Conservation (phyloP, 2,888 invertebrate species). For the Lasioglossum marginatum region DNA sequence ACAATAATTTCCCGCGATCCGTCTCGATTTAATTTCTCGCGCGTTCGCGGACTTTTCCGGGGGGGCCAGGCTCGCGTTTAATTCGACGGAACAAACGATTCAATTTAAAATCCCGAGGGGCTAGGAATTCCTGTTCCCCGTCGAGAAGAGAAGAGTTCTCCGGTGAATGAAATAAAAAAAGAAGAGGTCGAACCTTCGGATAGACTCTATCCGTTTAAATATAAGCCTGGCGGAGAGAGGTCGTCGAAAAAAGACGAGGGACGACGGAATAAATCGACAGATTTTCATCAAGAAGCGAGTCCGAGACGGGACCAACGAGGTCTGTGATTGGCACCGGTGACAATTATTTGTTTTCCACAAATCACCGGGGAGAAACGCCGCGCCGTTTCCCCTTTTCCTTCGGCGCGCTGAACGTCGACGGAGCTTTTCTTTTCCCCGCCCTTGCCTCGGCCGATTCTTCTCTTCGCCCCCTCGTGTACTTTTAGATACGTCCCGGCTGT, state of each 20-base stretch:
- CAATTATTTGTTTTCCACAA: slow-evolving; percentile 80
- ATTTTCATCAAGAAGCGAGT: slow-evolving; percentile 70
- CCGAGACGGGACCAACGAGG: slow-evolving; percentile 68
- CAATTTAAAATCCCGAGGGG: slow-evolving; percentile 50
- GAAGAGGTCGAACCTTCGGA: slow-evolving; percentile 10
- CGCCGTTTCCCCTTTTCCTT: slow-evolving; percentile 41
- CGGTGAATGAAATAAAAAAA: not conserved
- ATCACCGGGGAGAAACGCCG: slow-evolving; percentile 64
- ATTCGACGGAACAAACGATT: slow-evolving; percentile 47
- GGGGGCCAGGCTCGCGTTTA: slow-evolving; percentile 4
- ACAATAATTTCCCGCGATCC: not conserved
- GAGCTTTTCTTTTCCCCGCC: slow-evolving; percentile 5
- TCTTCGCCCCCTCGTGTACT: not conserved
- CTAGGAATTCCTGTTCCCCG: slow-evolving; percentile 24
- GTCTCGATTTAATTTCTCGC: slow-evolving; percentile 17
- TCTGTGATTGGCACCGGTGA: slow-evolving; percentile 77
- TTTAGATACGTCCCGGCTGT: slow-evolving; percentile 39
- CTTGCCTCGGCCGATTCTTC: not conserved
- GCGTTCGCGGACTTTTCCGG: not conserved
- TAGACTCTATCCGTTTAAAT: slow-evolving; percentile 60
- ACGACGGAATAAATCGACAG: slow-evolving; percentile 70
- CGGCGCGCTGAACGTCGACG: slow-evolving; percentile 7
- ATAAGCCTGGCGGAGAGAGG: slow-evolving; percentile 48
- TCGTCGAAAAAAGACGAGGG: slow-evolving; percentile 48
- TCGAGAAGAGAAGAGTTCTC: not conserved